Conservation (phyloP, 2,113 vertebrate genomes). For the Cervus canadensis region DNA sequence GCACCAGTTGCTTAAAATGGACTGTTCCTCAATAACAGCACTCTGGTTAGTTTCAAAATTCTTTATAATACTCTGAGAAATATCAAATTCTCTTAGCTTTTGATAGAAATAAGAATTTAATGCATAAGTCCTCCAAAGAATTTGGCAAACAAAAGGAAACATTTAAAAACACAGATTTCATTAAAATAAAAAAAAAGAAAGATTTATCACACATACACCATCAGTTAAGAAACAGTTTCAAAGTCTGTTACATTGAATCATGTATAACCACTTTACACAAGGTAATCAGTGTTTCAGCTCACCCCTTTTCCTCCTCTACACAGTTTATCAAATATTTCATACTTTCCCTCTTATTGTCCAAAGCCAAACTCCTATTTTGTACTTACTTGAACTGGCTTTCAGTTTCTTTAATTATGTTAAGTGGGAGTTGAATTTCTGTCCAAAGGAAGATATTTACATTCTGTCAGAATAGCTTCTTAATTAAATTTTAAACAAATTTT, state of each 20-base stretch:
- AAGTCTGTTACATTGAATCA: background rate
- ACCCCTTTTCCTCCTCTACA: background rate
- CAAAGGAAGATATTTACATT: background rate
- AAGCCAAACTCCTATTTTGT: background rate
- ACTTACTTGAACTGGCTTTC: background rate
- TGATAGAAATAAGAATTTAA: conserved; percentile 63
- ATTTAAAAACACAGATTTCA: background rate
- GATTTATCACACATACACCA: background rate
- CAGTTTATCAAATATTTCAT: background rate
- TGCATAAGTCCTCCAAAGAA: conserved; percentile 16
- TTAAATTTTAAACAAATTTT: background rate
- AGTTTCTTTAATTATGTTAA: background rate
- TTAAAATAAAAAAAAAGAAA: background rate
- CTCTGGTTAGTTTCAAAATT: conserved; percentile 80
- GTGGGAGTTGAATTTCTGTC: background rate
- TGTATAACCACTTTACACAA: background rate
- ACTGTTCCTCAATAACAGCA: conserved; percentile 80
- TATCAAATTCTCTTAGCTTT: conserved; percentile 89
- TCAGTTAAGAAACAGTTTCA: background rate
- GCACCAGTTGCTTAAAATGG: conserved; percentile 87
- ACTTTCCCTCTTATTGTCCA: background rate
- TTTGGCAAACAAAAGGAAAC: conserved; percentile 12
- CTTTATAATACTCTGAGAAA: conserved; percentile 79
- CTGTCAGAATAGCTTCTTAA: background rate
- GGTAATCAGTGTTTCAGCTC: background rate